A percentile compares a stretch with the other conserved stretches of the same genome.
Evolutionary conservation across 92 coral and sea anemone genomes (phyloP).

Genomic region (Meandrina meandrites): DNA sequence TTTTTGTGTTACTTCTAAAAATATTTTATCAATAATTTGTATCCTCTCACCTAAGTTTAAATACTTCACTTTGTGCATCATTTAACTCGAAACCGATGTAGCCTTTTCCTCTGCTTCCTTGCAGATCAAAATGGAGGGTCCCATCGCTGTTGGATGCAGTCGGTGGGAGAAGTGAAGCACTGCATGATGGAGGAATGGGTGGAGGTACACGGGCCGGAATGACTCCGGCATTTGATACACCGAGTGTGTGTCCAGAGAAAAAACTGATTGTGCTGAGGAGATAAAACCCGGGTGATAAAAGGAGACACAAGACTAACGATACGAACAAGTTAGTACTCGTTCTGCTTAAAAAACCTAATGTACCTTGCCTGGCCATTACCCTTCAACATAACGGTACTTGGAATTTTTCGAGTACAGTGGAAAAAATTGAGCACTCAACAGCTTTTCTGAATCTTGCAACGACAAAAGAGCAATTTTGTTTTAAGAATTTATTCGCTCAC

Average conservation of each 20-base stretch:
- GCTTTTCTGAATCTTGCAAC: not conserved
- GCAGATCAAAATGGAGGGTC: constrained; percentile 22
- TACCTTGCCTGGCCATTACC: not conserved
- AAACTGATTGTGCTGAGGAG: constrained; percentile 56
- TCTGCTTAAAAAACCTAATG: not conserved
- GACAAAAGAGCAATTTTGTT: no score
- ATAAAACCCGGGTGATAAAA: no score
- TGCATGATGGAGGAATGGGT: constrained; percentile 65
- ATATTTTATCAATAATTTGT: no score
- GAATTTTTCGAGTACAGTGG: not conserved
- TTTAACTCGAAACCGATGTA: constrained; percentile 43
- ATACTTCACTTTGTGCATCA: constrained; percentile 24
- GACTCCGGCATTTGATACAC: constrained; percentile 80
- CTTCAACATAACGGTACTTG: not conserved
- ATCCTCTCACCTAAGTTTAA: constrained; percentile 32
- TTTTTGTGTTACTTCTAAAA: no score
- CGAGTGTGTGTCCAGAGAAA: constrained; percentile 58
- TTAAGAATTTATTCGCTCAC: no score
- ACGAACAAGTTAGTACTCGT: not conserved
- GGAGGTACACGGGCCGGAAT: constrained; percentile 63
- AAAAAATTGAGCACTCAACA: not conserved
- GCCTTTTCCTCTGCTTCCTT: constrained; percentile 2
- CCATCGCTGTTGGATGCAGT: constrained; percentile 33
- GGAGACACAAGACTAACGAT: not conserved
- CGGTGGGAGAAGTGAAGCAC: constrained; percentile 38